Percentiles rank a stretch among this genome's conserved stretches.
Evolutionary conservation across 1,140 invertebrate genomes (phyloP).

Genomic region (Dolichoris vasculosae): DNA sequence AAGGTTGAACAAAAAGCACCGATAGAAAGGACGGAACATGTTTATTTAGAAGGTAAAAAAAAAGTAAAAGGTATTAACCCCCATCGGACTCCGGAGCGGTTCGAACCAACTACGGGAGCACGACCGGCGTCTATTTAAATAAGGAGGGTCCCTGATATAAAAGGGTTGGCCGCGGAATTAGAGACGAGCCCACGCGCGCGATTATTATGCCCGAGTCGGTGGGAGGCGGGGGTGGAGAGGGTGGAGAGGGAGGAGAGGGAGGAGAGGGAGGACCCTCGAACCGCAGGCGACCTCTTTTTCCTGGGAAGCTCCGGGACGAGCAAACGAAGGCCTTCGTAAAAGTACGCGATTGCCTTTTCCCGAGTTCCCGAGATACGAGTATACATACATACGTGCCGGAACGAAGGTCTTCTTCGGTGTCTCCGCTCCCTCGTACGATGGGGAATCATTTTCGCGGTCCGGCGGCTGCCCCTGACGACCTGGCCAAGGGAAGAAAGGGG

Average conservation of each 20-base stretch:
- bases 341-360: conserved; percentile 50
- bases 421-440: conserved; percentile 24
- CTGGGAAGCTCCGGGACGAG: conserved; percentile 22
- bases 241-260: conserved; percentile 28
- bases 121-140: conserved; percentile 59
- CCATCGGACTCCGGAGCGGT: conserved; percentile 26
- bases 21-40: conserved; percentile 46
- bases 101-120: neutral
- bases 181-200: conserved; percentile 57
- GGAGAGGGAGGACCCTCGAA: conserved; percentile 45
- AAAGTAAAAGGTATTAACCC: conserved; percentile 49
- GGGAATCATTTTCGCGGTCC: conserved; percentile 54
- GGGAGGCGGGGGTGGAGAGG: conserved; percentile 39
- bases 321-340: conserved; percentile 52
- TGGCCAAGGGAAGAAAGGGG: neutral
- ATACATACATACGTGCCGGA: conserved; percentile 15
- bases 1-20: neutral
- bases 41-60: conserved; percentile 54
- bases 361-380: conserved; percentile 39
- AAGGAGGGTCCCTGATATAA: conserved; percentile 63
- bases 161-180: conserved; percentile 66
- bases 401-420: conserved; percentile 33
- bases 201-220: conserved; percentile 59
- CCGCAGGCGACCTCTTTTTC: conserved; percentile 46
- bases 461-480: conserved; percentile 35